phyloP scores from a whole-genome alignment of 2,888 invertebrate species.

The Amaurobius ferox region DNA sequence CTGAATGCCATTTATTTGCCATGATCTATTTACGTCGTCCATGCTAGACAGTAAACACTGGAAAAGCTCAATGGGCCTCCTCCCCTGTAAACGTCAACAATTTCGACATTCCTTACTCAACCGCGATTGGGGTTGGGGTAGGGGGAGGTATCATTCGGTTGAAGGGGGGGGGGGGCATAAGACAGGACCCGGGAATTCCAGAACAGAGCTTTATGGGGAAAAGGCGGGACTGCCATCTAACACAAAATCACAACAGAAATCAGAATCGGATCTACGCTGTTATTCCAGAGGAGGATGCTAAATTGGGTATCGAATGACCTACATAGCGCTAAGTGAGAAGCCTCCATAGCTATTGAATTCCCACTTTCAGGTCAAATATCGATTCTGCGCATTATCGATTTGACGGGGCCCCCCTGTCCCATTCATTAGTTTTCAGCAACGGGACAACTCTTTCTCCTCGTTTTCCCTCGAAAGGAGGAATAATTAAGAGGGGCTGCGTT shows the following conservation, averaged over 20 bases:
- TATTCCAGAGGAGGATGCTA: constrained; percentile 47
- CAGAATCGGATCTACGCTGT: constrained; percentile 41
- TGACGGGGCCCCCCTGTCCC: constrained; percentile 26
- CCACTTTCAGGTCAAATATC: constrained; percentile 71
- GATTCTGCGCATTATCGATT: constrained; percentile 64
- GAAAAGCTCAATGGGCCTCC: not conserved
- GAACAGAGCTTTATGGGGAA: constrained; percentile 54
- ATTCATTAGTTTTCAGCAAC: constrained; percentile 56
- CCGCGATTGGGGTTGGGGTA: constrained; percentile 14
- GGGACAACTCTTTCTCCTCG: constrained; percentile 52
- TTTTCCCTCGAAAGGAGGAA: constrained; percentile 45
- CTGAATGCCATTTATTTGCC: not conserved
- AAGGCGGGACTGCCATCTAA: constrained; percentile 59
- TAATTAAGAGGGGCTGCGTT: constrained; percentile 57
- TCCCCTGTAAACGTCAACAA: constrained; percentile 1
- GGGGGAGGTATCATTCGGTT: constrained; percentile 13
- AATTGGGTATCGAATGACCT: constrained; percentile 67
- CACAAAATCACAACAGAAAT: constrained; percentile 69
- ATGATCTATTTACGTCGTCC: not conserved
- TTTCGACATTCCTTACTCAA: constrained; percentile 52
- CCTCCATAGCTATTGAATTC: constrained; percentile 65
- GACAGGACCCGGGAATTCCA: constrained; percentile 34
- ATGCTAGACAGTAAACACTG: not conserved
- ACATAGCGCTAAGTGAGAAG: constrained; percentile 64
- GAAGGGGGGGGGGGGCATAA: not conserved